Base-by-base conservation (phyloP, 2,113 vertebrate genomes). In the Madoqua kirkii region DNA sequence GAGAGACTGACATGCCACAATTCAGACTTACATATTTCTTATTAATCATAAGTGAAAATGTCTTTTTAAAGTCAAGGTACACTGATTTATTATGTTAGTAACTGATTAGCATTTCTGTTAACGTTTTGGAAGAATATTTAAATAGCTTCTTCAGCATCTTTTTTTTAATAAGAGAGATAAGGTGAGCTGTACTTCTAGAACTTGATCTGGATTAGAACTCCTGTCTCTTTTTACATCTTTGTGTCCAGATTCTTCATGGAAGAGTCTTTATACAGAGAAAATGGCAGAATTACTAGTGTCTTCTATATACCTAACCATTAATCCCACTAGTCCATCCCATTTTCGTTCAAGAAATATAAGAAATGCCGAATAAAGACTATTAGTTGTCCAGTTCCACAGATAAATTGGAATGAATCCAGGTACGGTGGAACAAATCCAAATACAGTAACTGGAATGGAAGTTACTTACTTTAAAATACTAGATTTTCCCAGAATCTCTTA, bases 391-490 rank as follows among this genome's bases (percentile, higher is more conserved):
- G 7, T 93, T 91, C 92, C 52, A 76, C 43, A 43, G 45, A 48
- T 52, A 78, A n/a, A 33, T 40, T 87, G 88, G 78, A 94, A 67
- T 52, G 94, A 84, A 92, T 87, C 40, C 79, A 89, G 76, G 84
- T 31, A 45, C 2, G 29, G 31, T 88, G 48, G 82, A 94, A 71
- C 67, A 89, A 94, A 86, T 85, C 48, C 71, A 92, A 82, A 93
- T 78, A 71, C 7, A 88, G 54, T 85, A 76, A 76, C 64, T 27
- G 31, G 29, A 59, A 82, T 54, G 27, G n/a, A 94, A 93, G 71
- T 89, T 82, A 93, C 17, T 17, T 64, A 29, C 84, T 95, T 97
- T 71, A 91, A 86, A 95, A 93, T 33, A 45, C 43, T 62, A 86
- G 16, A 64, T 67, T 95, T 96, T 81, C 93, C 76, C 31, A 27